Conservation (phyloP, 2,113 vertebrate genomes). For the Notarius lentiginosus region DNA sequence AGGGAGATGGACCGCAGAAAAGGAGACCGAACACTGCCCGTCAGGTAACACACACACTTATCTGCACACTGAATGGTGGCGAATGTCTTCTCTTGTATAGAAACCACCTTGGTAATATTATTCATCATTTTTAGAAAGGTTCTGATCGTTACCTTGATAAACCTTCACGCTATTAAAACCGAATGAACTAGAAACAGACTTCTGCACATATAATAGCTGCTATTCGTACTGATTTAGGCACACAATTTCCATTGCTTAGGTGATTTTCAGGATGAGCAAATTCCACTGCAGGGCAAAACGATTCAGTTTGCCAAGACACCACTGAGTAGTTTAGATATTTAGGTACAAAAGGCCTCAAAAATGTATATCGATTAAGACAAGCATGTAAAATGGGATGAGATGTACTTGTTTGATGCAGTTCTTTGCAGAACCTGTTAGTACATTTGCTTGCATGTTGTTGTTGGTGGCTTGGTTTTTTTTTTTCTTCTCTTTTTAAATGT, state of each 20-base stretch:
- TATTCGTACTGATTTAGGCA: constrained; percentile 1
- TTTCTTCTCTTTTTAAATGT: neutral
- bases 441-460: neutral
- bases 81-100: neutral
- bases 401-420: neutral
- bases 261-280: neutral
- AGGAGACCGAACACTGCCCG: constrained; percentile 94
- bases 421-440: neutral
- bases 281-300: neutral
- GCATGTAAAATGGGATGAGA: neutral
- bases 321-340: neutral
- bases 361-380: neutral
- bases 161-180: neutral
- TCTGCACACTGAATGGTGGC: neutral
- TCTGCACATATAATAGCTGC: neutral
- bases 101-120: neutral
- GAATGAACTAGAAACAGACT: neutral
- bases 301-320: neutral
- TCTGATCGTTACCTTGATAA: neutral
- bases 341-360: neutral
- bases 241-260: neutral
- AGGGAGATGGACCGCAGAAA: constrained; percentile 98
- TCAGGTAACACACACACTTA: constrained; percentile 73
- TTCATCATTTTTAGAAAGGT: neutral
- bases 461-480: neutral